phyloP scores from a whole-genome alignment of 23 tunicate species.

The Pegea sp. region DNA sequence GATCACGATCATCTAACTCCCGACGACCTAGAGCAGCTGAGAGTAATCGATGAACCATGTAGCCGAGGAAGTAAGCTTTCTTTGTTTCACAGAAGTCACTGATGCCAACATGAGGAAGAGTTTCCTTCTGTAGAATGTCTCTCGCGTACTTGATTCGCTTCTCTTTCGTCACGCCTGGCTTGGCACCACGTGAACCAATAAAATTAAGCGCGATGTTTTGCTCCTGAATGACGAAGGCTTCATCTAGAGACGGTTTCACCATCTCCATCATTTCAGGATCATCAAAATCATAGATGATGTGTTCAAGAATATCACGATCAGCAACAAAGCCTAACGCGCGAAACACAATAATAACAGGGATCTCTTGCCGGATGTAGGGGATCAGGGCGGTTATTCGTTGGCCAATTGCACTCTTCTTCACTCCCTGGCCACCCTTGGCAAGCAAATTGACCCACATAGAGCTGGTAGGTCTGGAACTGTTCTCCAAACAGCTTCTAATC shows the following conservation, averaged over 20 bases:
- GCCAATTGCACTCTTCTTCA: slow-evolving; percentile 97
- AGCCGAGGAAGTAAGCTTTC: slow-evolving; percentile 98
- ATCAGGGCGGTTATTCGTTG: slow-evolving; percentile 96
- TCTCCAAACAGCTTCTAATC: slow-evolving; percentile 85
- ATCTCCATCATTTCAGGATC: slow-evolving; percentile 99
- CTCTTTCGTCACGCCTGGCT: slow-evolving; percentile 96
- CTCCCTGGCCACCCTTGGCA: slow-evolving; percentile 84
- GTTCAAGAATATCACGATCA: slow-evolving; percentile 95
- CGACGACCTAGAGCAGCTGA: slow-evolving; percentile 93
- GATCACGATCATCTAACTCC: slow-evolving; percentile 98
- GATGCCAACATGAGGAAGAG: slow-evolving; percentile 99
- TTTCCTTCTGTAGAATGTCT: slow-evolving; percentile 92
- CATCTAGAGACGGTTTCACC: slow-evolving; percentile 98
- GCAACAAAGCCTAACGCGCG: slow-evolving; percentile 99
- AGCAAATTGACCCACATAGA: slow-evolving; percentile 99
- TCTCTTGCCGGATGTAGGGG: slow-evolving; percentile 98
- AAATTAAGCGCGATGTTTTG: slow-evolving; percentile 95
- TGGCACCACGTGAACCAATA: slow-evolving; percentile 96
- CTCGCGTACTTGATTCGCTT: slow-evolving; percentile 88
- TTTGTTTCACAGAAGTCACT: slow-evolving; percentile 99
- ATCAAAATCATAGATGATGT: slow-evolving; percentile 97
- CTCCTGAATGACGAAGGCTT: slow-evolving; percentile 98
- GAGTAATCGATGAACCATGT: slow-evolving; percentile 94
- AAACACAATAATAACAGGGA: slow-evolving; percentile 95
- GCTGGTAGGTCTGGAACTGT: slow-evolving; percentile 93